Conservation (phyloP, 2,113 vertebrate genomes). For the Canis aureus region DNA sequence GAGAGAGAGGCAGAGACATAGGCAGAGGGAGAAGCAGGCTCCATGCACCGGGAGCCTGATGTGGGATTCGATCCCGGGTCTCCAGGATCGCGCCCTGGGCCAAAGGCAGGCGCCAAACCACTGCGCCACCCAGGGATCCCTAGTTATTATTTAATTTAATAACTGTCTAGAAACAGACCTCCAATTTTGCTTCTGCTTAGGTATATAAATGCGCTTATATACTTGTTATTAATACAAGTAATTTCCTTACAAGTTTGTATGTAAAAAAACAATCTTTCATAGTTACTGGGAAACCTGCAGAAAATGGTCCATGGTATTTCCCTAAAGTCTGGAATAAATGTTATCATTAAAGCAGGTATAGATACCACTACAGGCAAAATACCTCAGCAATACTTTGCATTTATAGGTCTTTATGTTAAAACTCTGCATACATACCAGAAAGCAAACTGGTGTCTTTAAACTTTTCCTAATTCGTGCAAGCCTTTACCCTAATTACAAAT, state of each 20-base stretch:
- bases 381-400: not conserved
- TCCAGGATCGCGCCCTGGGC: too few species aligned
- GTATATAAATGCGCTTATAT: not conserved
- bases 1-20: too few species aligned
- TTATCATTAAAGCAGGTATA: not conserved
- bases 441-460: not conserved
- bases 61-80: too few species aligned
- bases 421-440: not conserved
- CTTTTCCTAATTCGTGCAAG: not conserved
- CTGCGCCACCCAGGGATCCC: too few species aligned
- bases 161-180: not conserved
- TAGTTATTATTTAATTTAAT: not conserved
- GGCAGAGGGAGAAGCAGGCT: too few species aligned
- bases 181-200: not conserved
- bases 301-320: not conserved
- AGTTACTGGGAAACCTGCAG: not conserved
- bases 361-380: not conserved
- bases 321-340: not conserved
- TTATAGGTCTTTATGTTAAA: not conserved
- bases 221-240: not conserved
- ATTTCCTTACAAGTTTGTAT: not conserved
- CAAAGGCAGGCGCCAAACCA: too few species aligned
- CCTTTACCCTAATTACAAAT: not conserved
- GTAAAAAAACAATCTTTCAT: not conserved
- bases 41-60: too few species aligned